A percentile compares a stretch with the other conserved stretches of the same genome.
phyloP scores from a whole-genome alignment of 2,797 vertebrate genomes.

The Sebastes nivosus region DNA sequence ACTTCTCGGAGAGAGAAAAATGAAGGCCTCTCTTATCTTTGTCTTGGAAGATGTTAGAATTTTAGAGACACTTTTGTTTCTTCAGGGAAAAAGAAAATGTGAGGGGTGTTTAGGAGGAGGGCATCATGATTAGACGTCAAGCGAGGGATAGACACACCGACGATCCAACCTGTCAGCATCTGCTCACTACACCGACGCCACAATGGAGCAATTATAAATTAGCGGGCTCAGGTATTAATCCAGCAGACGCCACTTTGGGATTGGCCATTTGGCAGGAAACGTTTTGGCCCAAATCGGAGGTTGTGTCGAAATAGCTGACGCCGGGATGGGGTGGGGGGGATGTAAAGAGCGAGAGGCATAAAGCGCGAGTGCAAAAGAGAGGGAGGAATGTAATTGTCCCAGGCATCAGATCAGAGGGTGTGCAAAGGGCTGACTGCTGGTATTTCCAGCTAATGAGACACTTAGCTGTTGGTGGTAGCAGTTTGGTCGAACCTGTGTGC shows the following conservation, averaged over 20 bases:
- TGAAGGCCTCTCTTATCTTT: conserved; percentile 33
- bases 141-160: conserved; percentile 2
- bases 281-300: conserved; percentile 65
- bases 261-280: conserved; percentile 66
- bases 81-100: background rate
- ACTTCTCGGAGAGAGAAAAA: conserved; percentile 2
- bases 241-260: conserved; percentile 70
- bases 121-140: conserved; percentile 33
- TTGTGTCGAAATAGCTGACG: conserved; percentile 67
- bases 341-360: conserved; percentile 44
- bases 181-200: conserved; percentile 40
- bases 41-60: background rate
- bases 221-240: conserved; percentile 75
- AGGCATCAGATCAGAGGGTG: conserved; percentile 55
- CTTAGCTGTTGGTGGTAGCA: conserved; percentile 55
- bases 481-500: conserved; percentile 37
- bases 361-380: conserved; percentile 38
- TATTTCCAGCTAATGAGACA: conserved; percentile 74
- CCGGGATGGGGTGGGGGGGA: conserved; percentile 25
- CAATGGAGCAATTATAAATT: conserved; percentile 76
- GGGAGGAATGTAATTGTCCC: conserved; percentile 40
- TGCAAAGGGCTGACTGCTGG: conserved; percentile 62
- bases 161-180: conserved; percentile 54
- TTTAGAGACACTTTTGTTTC: conserved; percentile 12
- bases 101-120: background rate